Percentiles rank a stretch among this genome's conserved stretches.
These are phyloP conservation scores for Umimayanthus chanpuru DNA, from an alignment of 92 coral and sea anemone genomes.

Conservation along the genomic window DNA sequence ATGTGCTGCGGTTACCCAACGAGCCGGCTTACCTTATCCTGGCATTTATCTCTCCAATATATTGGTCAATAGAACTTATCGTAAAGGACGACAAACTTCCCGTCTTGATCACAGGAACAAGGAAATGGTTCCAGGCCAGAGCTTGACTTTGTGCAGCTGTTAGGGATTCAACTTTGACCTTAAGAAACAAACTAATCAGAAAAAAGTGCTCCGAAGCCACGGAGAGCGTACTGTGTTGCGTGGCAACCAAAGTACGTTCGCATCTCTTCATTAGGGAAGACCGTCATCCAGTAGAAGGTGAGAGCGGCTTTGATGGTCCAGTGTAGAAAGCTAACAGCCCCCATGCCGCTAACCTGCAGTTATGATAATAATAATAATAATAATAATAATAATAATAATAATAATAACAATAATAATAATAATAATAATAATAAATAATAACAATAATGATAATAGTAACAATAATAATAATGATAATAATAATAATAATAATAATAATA, in stretches of 20 bases:
- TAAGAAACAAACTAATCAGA: background rate
- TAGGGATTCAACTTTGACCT: background rate
- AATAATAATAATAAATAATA: no score
- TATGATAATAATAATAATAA: no score
- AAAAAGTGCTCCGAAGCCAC: background rate
- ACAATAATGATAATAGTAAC: no score
- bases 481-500: no score
- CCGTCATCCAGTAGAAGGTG: background rate
- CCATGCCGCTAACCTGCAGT: background rate
- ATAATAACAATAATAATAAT: no score
- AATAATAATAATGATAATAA: no score
- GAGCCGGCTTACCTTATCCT: background rate
- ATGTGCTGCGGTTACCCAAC: background rate
- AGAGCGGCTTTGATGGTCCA: background rate
- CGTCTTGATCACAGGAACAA: background rate
- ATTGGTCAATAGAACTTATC: background rate
- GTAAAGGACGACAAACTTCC: conserved; percentile 12
- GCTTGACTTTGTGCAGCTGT: background rate
- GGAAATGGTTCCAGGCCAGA: background rate
- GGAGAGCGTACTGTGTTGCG: background rate
- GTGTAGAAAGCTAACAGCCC: background rate
- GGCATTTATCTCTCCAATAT: background rate
- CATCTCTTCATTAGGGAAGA: background rate
- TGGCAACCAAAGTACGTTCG: background rate
- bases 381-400: no score